A percentile compares a stretch with the other conserved stretches of the same genome.
These are phyloP conservation scores for Platyrinchus mystaceus DNA, from an alignment of 2,797 vertebrate species.

Conservation along the genomic window DNA sequence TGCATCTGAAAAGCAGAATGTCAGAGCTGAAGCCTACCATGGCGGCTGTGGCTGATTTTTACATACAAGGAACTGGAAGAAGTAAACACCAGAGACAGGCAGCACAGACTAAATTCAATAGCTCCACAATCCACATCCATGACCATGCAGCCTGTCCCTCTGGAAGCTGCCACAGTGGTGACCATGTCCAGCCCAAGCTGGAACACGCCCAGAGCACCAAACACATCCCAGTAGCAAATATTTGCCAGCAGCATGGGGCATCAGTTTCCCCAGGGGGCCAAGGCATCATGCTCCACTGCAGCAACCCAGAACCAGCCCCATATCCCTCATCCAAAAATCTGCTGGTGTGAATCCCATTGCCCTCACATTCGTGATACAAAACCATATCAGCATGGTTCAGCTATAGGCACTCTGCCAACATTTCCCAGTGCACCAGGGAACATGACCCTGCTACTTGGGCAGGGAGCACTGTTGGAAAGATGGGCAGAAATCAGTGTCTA, in stretches of 20 bases:
- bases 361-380: not conserved
- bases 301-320: not conserved
- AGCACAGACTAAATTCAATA: not conserved
- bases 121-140: not conserved
- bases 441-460: accelerated
- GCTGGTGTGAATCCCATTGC: not conserved
- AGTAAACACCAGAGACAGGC: not conserved
- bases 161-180: not conserved
- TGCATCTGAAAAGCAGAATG: not conserved
- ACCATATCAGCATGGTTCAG: not conserved
- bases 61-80: not conserved
- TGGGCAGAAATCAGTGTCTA: not conserved
- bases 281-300: accelerated
- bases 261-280: accelerated
- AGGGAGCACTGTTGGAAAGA: not conserved
- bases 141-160: not conserved
- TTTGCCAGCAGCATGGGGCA: accelerated
- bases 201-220: not conserved
- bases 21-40: not conserved
- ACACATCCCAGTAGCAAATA: not conserved
- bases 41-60: not conserved
- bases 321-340: not conserved
- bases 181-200: not conserved
- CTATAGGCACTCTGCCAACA: not conserved
- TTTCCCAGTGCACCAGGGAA: not conserved